Base-by-base conservation (phyloP, 2,797 vertebrate genomes). In the Meda fulgida region DNA sequence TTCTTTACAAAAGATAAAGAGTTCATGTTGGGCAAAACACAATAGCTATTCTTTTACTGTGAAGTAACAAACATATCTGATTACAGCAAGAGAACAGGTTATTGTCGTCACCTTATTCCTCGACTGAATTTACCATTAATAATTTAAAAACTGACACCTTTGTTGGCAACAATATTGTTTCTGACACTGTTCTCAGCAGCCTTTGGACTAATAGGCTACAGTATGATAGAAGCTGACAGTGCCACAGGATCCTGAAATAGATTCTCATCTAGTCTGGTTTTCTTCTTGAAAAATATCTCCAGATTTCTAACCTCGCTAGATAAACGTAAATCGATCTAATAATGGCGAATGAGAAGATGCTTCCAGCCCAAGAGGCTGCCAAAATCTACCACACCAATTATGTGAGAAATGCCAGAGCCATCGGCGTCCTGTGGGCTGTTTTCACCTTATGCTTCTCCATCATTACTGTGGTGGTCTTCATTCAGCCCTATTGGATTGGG, bases 361-460 rank as follows among this genome's bases (percentile, higher is more conserved):
- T 99, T 80, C 97, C 98, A 7, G 98, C 98, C 9, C 95, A 96
- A 90, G 98, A 99, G 91, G 98, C 98, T 0, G 97, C 98, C 0
- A 97, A 96, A 91, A 99, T 99, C 93, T 99, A 99, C 88, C 98
- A 99, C 90, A 99, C 98, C 84, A 99, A 99, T 92, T 99, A 99
- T 1, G 98, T 99, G 91, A 92, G 98, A 65, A 99, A 99, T 14
- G 93, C 98, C 1, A 92, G 98, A 40, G 98, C 98, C 71, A 96
- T 99, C 84, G 98, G 98, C 1, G 97, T 98, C 55, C 91, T 99
- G 92, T 99, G 98, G 98, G 98, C 95, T 0, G 96, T 99, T 38
- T 98, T 99, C 91, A 99, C 97, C 67, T 96, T 98, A 91, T 98
- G 96, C 92, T 98, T 99, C 84, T 94, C 95, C 26, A 96, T 99